Base-by-base conservation (phyloP, 2,113 vertebrate species). In the Leptodactylus fuscus region DNA sequence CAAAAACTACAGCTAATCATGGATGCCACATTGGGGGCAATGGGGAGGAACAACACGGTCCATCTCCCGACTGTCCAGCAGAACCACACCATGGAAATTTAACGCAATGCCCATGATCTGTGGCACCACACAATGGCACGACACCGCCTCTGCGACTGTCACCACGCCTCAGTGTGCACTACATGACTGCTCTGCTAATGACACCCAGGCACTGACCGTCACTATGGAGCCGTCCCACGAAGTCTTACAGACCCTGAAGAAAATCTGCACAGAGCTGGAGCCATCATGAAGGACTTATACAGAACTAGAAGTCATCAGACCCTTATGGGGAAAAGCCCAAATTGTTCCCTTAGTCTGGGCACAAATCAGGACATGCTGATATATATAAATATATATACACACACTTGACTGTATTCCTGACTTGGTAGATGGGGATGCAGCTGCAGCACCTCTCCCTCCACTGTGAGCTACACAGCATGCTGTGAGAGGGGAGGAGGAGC, bases 51-150 rank as follows among this genome's bases (percentile, higher is more conserved):
- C 11, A 2, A n/a, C 20, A 41, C 41, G 2, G 15, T 41, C n/a
- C 6, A 9, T 75, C 44, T 48, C 5, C 70, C 32, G 18, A 24
- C 41, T 44, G 20, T 6, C n/a, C 38, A 24, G 29, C 10, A 5
- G 48, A 34, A 4, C 24, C 11, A 29, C 15, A 53, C 20, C 48
- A 53, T 53, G 46, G 74, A 77, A 5, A 77, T 53, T 53, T 78
- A 55, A 55, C 5, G 27, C 75, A 77, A 77, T 5, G 46, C 53
- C 48, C 27, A 77, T 76, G 73, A 32, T 29, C 73, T 29, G 46
- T 51, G 44, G 44, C 46, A 29, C 44, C 48, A 0, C 27, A 53
- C 41, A 27, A 6, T 20, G 1, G 53, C 53, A n/a, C n/a, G n/a
- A n/a, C n/a, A n/a, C n/a, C n/a, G 9, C 58, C 24, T 62, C 58